phyloP scores from a whole-genome alignment of 2,113 vertebrate species.

The Puffinus mauretanicus region DNA sequence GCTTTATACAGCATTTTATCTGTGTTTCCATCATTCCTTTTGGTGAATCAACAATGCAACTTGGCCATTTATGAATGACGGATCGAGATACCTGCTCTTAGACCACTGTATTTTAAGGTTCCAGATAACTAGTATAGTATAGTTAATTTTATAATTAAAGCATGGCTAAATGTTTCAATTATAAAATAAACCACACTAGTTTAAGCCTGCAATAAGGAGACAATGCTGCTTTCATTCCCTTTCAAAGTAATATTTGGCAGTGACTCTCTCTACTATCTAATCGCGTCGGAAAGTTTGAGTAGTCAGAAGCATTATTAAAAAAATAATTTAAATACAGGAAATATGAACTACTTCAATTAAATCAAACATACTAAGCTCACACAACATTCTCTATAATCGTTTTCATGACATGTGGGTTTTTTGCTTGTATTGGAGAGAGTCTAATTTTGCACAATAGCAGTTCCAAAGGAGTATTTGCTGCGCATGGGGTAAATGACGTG shows the following conservation, averaged over 20 bases:
- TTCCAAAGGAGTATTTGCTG: slow-evolving; percentile 25
- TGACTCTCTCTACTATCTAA: neutral
- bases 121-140: neutral
- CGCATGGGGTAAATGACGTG: slow-evolving; percentile 12
- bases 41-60: neutral
- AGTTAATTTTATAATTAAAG: neutral
- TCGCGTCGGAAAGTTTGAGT: neutral
- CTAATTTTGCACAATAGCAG: slow-evolving; percentile 40
- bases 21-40: neutral
- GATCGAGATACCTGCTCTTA: neutral
- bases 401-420: slow-evolving; percentile 21
- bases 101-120: neutral
- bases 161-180: neutral
- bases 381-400: neutral
- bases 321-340: neutral
- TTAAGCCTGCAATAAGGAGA: neutral
- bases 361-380: slow-evolving; percentile 12
- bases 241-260: neutral
- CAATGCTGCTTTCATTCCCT: neutral
- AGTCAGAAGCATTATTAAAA: neutral
- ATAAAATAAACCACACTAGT: neutral
- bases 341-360: neutral
- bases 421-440: slow-evolving; percentile 27
- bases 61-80: neutral
- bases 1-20: neutral